Evolutionary conservation across 2,113 vertebrate genomes (phyloP), one percentile per base, ranked within the genome.

Genomic region (Ariopsis seemanni): DNA sequence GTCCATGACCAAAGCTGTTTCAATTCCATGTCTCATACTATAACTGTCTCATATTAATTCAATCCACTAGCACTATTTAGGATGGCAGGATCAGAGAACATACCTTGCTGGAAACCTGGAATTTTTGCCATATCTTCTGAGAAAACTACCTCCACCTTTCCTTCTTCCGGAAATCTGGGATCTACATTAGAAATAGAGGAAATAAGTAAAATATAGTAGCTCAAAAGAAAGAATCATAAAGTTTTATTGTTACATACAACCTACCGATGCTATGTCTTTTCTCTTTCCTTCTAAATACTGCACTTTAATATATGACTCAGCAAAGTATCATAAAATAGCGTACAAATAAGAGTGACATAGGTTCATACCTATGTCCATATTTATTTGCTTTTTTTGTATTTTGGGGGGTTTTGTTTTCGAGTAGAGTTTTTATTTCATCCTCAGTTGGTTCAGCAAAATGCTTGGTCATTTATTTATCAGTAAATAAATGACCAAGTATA

Each of bases 71-170:
- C 2, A 50, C 22, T 55, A 27, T n/a, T 57, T 65, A 50, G 50
- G 22, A 67, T 12, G 55, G 30, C 30, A n/a, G 2, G 58, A 90
- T 60, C 7, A 60, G 25, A 82, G 4, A 78, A 57, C 74, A 34
- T 71, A 88, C 85, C 89, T 77, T 86, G 82, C 60, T 63, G 63
- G 60, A 81, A 92, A 97, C 96, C 96, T 96, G 92, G 92, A 22
- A 96, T 94, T 92, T 95, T 97, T 88, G 97, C 96, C 0, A 96
- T 96, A 27, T 95, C 95, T 87, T 93, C 95, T n/a, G 97, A 98
- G 91, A 99, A 96, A 57, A 99, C 89, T 80, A 99, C 90, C 88
- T 99, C 97, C 82, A 99, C 94, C 92, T 95, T 97, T 84, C 97
- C 95, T 0, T 95, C 93, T 79, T 96, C 96, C 79, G 96, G 97